These are phyloP conservation scores for Colistium nudipinnis DNA, from an alignment of 2,113 vertebrate species.

Conservation along the genomic window DNA sequence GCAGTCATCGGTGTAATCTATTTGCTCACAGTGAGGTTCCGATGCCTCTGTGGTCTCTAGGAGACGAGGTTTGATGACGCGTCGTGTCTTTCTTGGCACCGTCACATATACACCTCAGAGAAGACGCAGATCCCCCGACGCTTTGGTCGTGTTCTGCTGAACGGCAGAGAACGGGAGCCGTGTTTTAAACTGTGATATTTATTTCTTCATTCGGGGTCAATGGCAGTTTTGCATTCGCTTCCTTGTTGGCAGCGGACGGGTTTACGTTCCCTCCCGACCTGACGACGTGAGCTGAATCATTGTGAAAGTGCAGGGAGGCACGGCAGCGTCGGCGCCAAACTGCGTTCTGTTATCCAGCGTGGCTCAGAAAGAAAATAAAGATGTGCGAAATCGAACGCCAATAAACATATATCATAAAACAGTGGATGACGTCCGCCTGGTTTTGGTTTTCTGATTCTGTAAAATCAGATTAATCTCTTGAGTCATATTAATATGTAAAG, in stretches of 20 bases:
- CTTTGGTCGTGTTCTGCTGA: constrained; percentile 19
- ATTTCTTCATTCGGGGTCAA: background rate
- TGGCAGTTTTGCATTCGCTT: background rate
- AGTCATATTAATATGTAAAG: background rate
- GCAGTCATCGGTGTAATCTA: background rate
- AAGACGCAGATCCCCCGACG: constrained; percentile 6
- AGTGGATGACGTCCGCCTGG: background rate
- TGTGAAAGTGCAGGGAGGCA: constrained; percentile 22
- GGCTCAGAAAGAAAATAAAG: background rate
- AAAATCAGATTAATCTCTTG: background rate
- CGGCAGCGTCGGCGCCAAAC: constrained; percentile 21
- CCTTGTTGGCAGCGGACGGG: background rate
- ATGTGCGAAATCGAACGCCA: too few species aligned
- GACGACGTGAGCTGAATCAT: constrained; percentile 35
- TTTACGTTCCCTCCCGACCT: background rate
- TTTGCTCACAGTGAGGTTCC: constrained; percentile 1
- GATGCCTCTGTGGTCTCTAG: constrained; percentile 8
- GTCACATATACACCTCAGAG: background rate
- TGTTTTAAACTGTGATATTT: background rate
- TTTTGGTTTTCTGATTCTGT: background rate
- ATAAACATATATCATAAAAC: constrained; percentile 10
- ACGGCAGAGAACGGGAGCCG: background rate
- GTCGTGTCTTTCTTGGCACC: constrained; percentile 10
- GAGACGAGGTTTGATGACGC: background rate
- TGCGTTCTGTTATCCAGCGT: background rate